Percentiles rank a stretch among this genome's conserved stretches.
Evolutionary conservation across 2,797 vertebrate genomes (phyloP).

Genomic region (Liparis tanakae): DNA sequence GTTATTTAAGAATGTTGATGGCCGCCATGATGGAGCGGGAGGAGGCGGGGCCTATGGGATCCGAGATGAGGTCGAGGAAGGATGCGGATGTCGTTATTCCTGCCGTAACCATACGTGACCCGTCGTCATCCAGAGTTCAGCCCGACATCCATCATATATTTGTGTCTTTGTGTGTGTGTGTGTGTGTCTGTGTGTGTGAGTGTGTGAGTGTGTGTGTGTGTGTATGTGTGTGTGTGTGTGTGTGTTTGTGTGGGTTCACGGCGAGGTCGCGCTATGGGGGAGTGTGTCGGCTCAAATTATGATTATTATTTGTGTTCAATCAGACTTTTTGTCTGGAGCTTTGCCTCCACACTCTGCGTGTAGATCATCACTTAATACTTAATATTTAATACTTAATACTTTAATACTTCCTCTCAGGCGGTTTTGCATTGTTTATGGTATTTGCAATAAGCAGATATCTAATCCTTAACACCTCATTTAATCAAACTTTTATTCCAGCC

Average conservation of each 20-base stretch:
- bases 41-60: conserved; percentile 17
- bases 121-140: conserved; percentile 10
- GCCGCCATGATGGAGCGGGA: conserved; percentile 13
- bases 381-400: not conserved
- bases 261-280: conserved; percentile 26
- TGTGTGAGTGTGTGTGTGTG: not conserved
- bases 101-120: conserved; percentile 32
- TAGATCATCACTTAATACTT: conserved; percentile 18
- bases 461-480: conserved; percentile 4
- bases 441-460: conserved; percentile 16
- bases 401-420: conserved; percentile 6
- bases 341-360: conserved; percentile 26
- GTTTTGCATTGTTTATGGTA: conserved; percentile 22
- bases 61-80: conserved; percentile 20
- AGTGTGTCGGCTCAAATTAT: conserved; percentile 36
- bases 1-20: not conserved
- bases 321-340: conserved; percentile 34
- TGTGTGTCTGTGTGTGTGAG: too few relatives aligned
- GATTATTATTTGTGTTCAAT: conserved; percentile 48
- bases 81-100: conserved; percentile 18
- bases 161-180: too few relatives aligned
- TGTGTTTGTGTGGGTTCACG: conserved; percentile 27
- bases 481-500: too few relatives aligned
- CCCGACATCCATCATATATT: too few relatives aligned
- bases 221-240: too few relatives aligned